Percentiles rank a stretch among this genome's conserved stretches.
These are phyloP conservation scores for Cephonodes hylas DNA, from an alignment of 2,888 invertebrate species.

Conservation along the genomic window DNA sequence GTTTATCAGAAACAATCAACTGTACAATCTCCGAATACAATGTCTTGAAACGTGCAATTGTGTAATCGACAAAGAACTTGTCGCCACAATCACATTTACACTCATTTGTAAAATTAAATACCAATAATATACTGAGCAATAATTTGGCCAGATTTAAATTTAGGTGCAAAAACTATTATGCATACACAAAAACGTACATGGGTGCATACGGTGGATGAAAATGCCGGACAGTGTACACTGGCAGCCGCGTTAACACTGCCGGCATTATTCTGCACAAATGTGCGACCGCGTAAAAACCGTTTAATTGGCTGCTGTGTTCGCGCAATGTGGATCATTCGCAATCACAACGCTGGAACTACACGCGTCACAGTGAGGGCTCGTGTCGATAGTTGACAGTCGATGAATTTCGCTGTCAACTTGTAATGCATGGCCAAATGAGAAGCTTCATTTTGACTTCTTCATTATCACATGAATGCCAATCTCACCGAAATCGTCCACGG, in stretches of 20 bases:
- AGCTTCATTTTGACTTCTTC: not conserved
- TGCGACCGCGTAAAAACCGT: slow-evolving; percentile 73
- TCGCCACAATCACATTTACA: slow-evolving; percentile 1
- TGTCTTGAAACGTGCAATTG: not conserved
- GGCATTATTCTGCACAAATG: slow-evolving; percentile 64
- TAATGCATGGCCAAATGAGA: not conserved
- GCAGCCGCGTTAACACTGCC: slow-evolving; percentile 36
- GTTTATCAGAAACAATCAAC: not conserved
- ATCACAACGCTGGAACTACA: slow-evolving; percentile 55
- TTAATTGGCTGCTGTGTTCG: slow-evolving; percentile 64
- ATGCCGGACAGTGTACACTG: slow-evolving; percentile 27
- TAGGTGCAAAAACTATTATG: slow-evolving; percentile 35
- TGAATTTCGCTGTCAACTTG: not conserved
- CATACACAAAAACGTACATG: slow-evolving; percentile 31
- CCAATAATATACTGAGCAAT: not conserved
- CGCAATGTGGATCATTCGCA: slow-evolving; percentile 65
- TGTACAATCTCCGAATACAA: not conserved
- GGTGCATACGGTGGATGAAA: slow-evolving; percentile 16
- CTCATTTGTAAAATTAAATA: slow-evolving; percentile 12
- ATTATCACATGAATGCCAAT: not conserved
- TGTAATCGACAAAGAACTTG: not conserved
- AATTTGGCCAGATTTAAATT: slow-evolving; percentile 25
- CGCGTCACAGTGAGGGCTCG: slow-evolving; percentile 51
- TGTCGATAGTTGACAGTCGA: slow-evolving; percentile 21
- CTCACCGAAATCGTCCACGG: not conserved